Evolutionary conservation across 30 jellyfish, hydroid and myxozoan species (phyloP), one percentile per base, ranked within the genome.

Genomic region (Pseudorhiza aurosa): DNA sequence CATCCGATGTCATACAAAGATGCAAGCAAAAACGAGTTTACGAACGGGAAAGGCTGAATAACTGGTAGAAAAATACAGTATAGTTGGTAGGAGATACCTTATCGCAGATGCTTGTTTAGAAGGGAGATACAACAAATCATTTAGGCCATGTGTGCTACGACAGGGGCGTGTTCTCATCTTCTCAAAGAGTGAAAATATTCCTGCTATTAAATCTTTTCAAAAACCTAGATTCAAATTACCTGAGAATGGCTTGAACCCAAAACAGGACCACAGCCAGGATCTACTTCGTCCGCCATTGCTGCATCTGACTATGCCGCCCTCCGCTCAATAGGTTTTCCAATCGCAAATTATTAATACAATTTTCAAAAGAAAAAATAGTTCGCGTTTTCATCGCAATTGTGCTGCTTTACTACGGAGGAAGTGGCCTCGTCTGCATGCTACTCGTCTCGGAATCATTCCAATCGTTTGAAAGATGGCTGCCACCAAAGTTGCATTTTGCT

Each of bases 261-360:
- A 27, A 63, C 90, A 0, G 90, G 90, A 24, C 90, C 90, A 39
- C 90, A 78, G 8, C 90, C 90, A 12, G 90, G 90, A 65, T 78
- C 90, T 10, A 53, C 75, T 46, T 63, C 82, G 62, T 78, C 90
- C 82, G 90, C 90, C 90, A 78, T 78, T 47, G 15, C 25, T 3
- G 62, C 62, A 3, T 4, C 5, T 5, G 50, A 39, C 50, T 55
- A 10, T 26, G 26, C 39, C 32, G 47, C 84, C 35, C 28, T 65
- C n/a, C 35, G 25, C 8, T 27, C 19, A 24, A 26, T 59, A 49
- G 51, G 73, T 6, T 26, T 30, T 53, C 25, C 18, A 18, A 9
- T 4, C 79, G 60, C 79, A 25, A 65, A 65, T 32, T n/a, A 0
- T 0, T 36, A 2, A 1, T 44, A 2, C 3, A 28, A 40, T 29